These are phyloP conservation scores for Pampusana beccarii DNA, from an alignment of 2,113 vertebrate genomes.

Conservation along the genomic window DNA sequence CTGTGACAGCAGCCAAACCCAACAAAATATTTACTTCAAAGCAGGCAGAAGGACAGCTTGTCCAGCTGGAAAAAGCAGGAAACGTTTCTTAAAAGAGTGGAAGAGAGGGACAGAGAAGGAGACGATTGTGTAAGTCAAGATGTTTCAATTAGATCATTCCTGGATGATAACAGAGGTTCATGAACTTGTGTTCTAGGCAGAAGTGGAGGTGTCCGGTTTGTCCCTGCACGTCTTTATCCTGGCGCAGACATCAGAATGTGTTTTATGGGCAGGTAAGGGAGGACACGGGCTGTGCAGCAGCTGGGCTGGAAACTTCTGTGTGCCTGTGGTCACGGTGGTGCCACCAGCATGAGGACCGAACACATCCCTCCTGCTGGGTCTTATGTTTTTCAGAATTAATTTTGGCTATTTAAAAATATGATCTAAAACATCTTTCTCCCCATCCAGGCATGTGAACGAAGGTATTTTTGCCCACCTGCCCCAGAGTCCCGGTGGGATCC, in stretches of 20 bases:
- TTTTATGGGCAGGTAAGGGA: neutral
- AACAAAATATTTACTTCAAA: constrained; percentile 55
- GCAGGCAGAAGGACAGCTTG: constrained; percentile 13
- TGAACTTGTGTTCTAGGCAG: constrained; percentile 4
- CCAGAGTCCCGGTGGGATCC: too few relatives aligned
- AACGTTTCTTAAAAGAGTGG: neutral
- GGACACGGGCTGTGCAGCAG: neutral
- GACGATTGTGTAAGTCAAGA: constrained; percentile 25
- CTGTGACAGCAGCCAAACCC: constrained; percentile 39
- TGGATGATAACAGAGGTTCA: neutral
- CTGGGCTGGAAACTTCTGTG: neutral
- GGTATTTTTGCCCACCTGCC: too few relatives aligned
- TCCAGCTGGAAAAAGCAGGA: constrained; percentile 57
- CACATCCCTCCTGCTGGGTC: neutral
- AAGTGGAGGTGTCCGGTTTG: neutral
- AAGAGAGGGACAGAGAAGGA: neutral
- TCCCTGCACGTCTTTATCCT: neutral
- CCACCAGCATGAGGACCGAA: rapidly evolving
- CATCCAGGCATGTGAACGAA: too few relatives aligned
- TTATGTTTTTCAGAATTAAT: neutral
- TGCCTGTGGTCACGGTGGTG: rapidly evolving
- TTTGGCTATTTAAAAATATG: neutral
- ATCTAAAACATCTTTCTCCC: too few relatives aligned
- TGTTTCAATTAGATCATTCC: constrained; percentile 11
- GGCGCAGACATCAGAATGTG: neutral